A percentile compares a stretch with the other conserved stretches of the same genome.
Conservation (phyloP, 1,140 invertebrate species). For the Diorhabda sublineata region DNA sequence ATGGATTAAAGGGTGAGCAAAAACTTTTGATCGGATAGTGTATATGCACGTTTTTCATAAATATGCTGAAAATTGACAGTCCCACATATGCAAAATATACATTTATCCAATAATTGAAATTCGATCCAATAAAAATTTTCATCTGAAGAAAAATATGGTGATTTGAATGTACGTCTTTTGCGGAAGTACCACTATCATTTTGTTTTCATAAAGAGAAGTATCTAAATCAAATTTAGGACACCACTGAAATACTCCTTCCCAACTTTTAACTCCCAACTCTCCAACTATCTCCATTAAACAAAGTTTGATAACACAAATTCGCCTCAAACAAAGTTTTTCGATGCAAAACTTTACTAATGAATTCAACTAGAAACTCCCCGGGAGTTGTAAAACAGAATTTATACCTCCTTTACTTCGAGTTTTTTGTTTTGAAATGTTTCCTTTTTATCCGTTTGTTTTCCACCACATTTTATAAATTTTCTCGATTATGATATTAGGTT, state of each 20-base stretch:
- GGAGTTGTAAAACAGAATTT: conserved; percentile 24
- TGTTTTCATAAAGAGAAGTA: too few species aligned
- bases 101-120: too few species aligned
- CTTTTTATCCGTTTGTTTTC: conserved; percentile 4
- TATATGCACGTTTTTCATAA: too few species aligned
- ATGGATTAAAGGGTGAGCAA: too few species aligned
- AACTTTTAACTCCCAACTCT: conserved; percentile 2
- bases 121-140: too few species aligned
- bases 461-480: background rate
- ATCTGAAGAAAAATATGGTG: too few species aligned
- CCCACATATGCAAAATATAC: too few species aligned
- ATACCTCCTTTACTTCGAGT: conserved; percentile 18
- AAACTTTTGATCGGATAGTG: too few species aligned
- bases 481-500: background rate
- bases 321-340: conserved; percentile 16
- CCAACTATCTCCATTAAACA: conserved; percentile 31
- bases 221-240: background rate
- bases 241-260: background rate
- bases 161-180: too few species aligned
- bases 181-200: too few species aligned
- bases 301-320: conserved; percentile 25
- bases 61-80: too few species aligned
- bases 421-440: conserved; percentile 9
- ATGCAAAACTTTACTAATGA: conserved; percentile 29
- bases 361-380: conserved; percentile 23